phyloP scores from a whole-genome alignment of 1,140 invertebrate genomes.

The Arion vulgaris region DNA sequence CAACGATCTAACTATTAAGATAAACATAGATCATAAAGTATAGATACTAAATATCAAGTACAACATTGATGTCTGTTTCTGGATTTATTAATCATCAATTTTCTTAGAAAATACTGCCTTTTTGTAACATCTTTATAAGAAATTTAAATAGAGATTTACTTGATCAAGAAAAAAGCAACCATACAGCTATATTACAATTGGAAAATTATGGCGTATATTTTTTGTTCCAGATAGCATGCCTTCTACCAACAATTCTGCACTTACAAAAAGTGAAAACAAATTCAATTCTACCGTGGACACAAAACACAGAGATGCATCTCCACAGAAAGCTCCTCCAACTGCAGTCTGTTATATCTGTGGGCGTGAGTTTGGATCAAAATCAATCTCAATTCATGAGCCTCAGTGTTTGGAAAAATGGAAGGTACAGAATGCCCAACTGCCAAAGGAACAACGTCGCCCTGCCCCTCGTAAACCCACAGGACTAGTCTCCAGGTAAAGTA shows the following conservation, averaged over 20 bases:
- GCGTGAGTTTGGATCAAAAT: constrained; percentile 71
- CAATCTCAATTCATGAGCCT: constrained; percentile 82
- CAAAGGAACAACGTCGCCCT: constrained; percentile 76
- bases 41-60: no score
- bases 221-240: neutral
- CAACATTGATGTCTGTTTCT: no score
- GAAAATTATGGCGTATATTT: neutral
- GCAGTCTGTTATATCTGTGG: constrained; percentile 73
- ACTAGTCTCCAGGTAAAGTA: constrained; percentile 26
- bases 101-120: no score
- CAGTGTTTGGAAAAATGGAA: constrained; percentile 85
- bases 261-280: constrained; percentile 43
- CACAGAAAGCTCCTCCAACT: constrained; percentile 42
- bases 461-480: constrained; percentile 77
- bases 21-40: no score
- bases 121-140: neutral
- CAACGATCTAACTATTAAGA: no score
- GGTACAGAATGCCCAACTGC: constrained; percentile 79
- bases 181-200: no score
- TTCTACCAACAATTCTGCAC: neutral
- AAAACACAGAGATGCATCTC: constrained; percentile 21
- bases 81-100: no score
- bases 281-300: neutral
- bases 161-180: no score
- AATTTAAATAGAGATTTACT: neutral